A percentile compares a stretch with the other conserved stretches of the same genome.
Conservation (phyloP, 1,140 invertebrate species). For the Drosophila rufa region DNA sequence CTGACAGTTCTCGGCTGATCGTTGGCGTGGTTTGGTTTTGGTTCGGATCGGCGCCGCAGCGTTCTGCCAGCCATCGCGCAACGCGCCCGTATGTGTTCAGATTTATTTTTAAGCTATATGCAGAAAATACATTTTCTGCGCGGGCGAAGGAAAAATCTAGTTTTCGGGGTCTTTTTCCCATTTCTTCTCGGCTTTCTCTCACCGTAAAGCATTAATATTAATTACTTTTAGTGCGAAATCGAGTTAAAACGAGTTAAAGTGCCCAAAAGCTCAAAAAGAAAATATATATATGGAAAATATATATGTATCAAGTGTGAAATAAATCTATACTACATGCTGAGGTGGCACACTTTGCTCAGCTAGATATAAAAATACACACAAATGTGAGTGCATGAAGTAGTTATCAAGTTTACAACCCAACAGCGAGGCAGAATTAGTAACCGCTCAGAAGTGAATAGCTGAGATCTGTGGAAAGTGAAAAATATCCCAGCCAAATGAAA, state of each 20-base stretch:
- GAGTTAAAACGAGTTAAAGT: neutral
- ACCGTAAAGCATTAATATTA: neutral
- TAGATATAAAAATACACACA: slow-evolving; percentile 34
- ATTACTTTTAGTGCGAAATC: slow-evolving; percentile 3
- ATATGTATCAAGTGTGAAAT: slow-evolving; percentile 25
- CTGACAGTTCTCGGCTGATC: slow-evolving; percentile 82
- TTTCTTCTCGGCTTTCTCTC: neutral
- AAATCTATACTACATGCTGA: slow-evolving; percentile 44
- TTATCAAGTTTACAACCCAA: neutral
- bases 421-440: neutral
- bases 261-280: slow-evolving; percentile 19
- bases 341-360: slow-evolving; percentile 56
- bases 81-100: slow-evolving; percentile 74
- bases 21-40: slow-evolving; percentile 70
- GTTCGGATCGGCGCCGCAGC: slow-evolving; percentile 36
- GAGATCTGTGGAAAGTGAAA: slow-evolving; percentile 5
- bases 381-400: slow-evolving; percentile 6
- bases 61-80: slow-evolving; percentile 44
- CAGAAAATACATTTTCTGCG: slow-evolving; percentile 51
- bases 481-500: slow-evolving; percentile 14
- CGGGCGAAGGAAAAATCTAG: slow-evolving; percentile 34
- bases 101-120: slow-evolving; percentile 76
- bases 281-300: slow-evolving; percentile 29
- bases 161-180: neutral
- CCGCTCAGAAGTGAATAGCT: neutral